Percentiles rank a stretch among this genome's conserved stretches.
Evolutionary conservation across 1,140 invertebrate species (phyloP).

Genomic region (Chrysoperla carnea): DNA sequence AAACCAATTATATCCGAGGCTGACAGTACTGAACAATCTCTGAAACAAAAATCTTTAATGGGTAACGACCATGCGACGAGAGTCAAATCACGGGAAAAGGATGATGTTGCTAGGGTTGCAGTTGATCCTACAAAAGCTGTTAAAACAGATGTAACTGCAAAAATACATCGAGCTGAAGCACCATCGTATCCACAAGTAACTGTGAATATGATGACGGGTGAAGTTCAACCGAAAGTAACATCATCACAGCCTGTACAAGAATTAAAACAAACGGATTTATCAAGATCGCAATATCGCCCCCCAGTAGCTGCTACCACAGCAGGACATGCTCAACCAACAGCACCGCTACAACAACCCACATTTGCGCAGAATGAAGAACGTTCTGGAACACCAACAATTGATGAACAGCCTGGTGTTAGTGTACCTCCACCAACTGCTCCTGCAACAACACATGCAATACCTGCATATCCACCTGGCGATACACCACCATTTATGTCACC

Average conservation of each 20-base stretch:
- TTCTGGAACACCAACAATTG: constrained; percentile 49
- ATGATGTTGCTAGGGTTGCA: neutral
- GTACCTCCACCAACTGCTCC: constrained; percentile 4
- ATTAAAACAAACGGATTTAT: too few relatives aligned
- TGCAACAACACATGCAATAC: too few relatives aligned
- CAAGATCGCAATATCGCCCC: too few relatives aligned
- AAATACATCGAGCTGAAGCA: too few relatives aligned
- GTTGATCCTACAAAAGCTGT: too few relatives aligned
- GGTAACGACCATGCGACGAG: constrained; percentile 1
- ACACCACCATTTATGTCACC: neutral
- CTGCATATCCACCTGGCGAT: neutral
- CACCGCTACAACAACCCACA: neutral
- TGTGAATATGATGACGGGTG: too few relatives aligned
- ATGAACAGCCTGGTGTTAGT: constrained; percentile 27
- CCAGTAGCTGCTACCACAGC: too few relatives aligned
- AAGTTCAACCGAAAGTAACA: too few relatives aligned
- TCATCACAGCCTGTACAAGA: too few relatives aligned
- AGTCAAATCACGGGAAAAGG: neutral
- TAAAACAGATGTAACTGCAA: too few relatives aligned
- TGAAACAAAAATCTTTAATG: constrained; percentile 2
- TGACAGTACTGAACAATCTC: constrained; percentile 19
- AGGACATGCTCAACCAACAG: too few relatives aligned
- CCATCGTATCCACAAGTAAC: too few relatives aligned
- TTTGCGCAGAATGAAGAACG: constrained; percentile 29
- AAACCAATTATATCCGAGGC: constrained; percentile 11